Base-by-base conservation (phyloP, 2,797 vertebrate genomes). In the Dicrostonyx torquatus region DNA sequence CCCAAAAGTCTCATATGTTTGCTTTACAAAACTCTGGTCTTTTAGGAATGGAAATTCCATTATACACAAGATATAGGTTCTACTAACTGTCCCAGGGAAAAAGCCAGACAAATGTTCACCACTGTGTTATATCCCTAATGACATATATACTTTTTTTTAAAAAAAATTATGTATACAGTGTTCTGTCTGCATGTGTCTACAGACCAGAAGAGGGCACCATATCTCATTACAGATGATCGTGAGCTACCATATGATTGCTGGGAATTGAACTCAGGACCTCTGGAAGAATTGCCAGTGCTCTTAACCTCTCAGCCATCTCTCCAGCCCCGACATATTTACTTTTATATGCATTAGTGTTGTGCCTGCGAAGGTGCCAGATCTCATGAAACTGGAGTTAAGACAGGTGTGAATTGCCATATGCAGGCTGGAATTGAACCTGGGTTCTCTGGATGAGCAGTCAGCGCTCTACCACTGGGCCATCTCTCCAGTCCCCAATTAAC, bases 1-100 rank as follows among this genome's bases (percentile, higher is more conserved):
- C 88, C 72, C 22, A 64, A 90, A 95, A 96, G 83, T 58, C 86
- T 87, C 89, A 87, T 76, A 37, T 89, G 82, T 72, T 91, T 90
- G 45, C 87, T 95, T 92, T 90, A 77, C 40, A 77, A 58, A 87
- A 89, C 48, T 89, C 95, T 75, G 58, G 64, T 50, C 77, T 45
- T 93, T 87, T 85, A 48, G 17, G 60, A 94, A 86, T 84, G 83
- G 72, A 77, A 60, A 87, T 76, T 89, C 29, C n/a, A 37, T 62
- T 58, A 64, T 79, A 34, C 1, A 17, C 26, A 60, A 88, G 45
- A 77, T 75, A 84, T 0, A 78, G 4, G 20, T 73, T 88, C 87
- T 73, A 66, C 53, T n/a, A 77, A 89, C 55, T n/a, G 87, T 88
- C 84, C 53, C 20, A 95, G 82, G 86, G 84, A 86, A 91, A 79